These are phyloP conservation scores for Elachura formosa DNA, from an alignment of 2,113 vertebrate genomes.

Conservation along the genomic window DNA sequence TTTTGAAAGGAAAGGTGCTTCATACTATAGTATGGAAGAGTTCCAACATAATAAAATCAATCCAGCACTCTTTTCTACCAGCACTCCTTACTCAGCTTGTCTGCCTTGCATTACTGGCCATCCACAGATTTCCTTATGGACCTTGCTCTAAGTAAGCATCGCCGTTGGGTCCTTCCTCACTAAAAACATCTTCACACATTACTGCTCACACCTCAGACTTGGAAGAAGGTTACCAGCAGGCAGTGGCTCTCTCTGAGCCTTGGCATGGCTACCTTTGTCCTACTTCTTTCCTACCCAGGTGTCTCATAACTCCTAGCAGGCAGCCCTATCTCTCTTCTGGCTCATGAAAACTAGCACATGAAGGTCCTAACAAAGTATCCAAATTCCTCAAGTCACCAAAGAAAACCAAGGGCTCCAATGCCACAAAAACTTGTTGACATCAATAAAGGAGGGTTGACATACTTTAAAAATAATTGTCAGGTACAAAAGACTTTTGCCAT, in stretches of 20 bases:
- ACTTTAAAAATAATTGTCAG: background rate
- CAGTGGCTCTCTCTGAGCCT: background rate
- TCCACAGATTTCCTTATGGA: accelerated
- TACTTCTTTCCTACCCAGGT: background rate
- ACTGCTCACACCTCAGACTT: background rate
- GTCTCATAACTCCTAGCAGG: background rate
- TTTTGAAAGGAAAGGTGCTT: background rate
- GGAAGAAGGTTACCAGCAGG: background rate
- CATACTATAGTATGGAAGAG: background rate
- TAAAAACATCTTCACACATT: background rate
- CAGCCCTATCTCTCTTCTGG: background rate
- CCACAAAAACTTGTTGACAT: background rate
- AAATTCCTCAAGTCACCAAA: background rate
- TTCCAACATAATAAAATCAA: background rate
- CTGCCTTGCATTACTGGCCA: background rate
- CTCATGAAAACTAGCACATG: background rate
- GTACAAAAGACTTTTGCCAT: background rate
- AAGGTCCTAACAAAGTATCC: background rate
- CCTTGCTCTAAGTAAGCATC: background rate
- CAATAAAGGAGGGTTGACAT: background rate
- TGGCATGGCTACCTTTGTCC: background rate
- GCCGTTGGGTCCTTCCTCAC: background rate
- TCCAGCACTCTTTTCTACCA: background rate
- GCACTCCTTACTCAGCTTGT: background rate
- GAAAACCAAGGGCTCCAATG: background rate